Conservation (phyloP, 1,140 invertebrate genomes). For the Lucilia sericata region DNA sequence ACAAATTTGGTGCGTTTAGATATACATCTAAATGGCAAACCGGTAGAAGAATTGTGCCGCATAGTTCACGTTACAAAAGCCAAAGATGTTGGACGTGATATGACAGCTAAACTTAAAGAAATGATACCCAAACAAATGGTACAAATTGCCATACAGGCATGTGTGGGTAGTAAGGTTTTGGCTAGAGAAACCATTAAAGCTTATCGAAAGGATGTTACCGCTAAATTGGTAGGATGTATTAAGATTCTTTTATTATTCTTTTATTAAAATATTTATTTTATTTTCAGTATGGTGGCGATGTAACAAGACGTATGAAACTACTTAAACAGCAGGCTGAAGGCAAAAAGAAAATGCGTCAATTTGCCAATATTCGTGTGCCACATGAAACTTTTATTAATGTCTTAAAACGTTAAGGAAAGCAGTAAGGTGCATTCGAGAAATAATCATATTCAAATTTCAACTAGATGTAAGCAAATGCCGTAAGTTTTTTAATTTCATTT, state of each 20-base stretch:
- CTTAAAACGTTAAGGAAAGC: conserved; percentile 76
- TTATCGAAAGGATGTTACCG: conserved; percentile 91
- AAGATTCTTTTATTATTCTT: neutral
- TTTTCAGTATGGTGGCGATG: conserved; percentile 90
- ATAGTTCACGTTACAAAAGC: conserved; percentile 84
- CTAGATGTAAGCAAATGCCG: conserved; percentile 30
- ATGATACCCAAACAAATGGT: conserved; percentile 91
- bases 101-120: conserved; percentile 86
- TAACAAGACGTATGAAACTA: conserved; percentile 90
- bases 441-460: neutral
- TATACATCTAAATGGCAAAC: conserved; percentile 83
- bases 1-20: conserved; percentile 75
- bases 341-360: conserved; percentile 90
- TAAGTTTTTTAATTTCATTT: conserved; percentile 28
- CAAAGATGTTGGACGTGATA: conserved; percentile 74
- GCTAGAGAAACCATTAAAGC: conserved; percentile 90
- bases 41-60: conserved; percentile 88
- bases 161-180: conserved; percentile 83
- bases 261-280: conserved; percentile 33
- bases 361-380: conserved; percentile 91
- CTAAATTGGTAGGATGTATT: conserved; percentile 80
- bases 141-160: conserved; percentile 89
- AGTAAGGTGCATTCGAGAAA: neutral
- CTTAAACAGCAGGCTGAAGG: conserved; percentile 91
- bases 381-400: conserved; percentile 95